Conservation (phyloP, 2,797 vertebrate genomes). For the Gymnothorax reevesii region DNA sequence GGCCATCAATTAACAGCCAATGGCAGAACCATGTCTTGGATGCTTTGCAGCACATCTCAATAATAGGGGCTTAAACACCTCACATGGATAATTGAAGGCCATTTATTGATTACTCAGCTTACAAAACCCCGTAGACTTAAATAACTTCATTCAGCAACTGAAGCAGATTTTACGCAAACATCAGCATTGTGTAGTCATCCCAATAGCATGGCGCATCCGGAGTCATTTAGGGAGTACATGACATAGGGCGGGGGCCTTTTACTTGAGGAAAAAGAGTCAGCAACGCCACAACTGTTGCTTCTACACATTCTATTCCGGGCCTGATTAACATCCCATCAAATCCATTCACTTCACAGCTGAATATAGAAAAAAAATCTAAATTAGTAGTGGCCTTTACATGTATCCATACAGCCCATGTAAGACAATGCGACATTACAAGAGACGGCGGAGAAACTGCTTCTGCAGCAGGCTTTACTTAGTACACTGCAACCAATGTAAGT, state of each 20-base stretch:
- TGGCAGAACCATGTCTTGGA: not conserved
- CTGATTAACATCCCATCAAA: not conserved
- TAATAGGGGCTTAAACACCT: not conserved
- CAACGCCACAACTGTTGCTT: constrained; percentile 34
- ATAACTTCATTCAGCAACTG: constrained; percentile 56
- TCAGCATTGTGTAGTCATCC: constrained; percentile 58
- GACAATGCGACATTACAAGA: not conserved
- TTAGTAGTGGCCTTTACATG: constrained; percentile 30
- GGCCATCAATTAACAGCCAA: not conserved
- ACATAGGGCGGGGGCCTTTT: constrained; percentile 19
- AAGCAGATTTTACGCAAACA: constrained; percentile 61
- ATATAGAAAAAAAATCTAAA: constrained; percentile 11
- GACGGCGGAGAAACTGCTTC: not conserved
- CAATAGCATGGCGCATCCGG: constrained; percentile 45
- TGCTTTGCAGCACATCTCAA: not conserved
- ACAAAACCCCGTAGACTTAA: not conserved
- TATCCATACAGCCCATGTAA: constrained; percentile 2
- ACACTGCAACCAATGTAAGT: constrained; percentile 2
- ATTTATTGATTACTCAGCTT: not conserved
- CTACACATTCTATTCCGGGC: constrained; percentile 5
- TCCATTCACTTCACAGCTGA: not conserved
- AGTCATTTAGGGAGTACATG: constrained; percentile 45
- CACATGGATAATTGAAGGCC: not conserved
- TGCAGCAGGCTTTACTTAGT: constrained; percentile 2
- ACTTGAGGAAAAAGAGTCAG: constrained; percentile 3